Evolutionary conservation across 2,888 invertebrate species (phyloP).

Genomic region (Nomada ruficornis): DNA sequence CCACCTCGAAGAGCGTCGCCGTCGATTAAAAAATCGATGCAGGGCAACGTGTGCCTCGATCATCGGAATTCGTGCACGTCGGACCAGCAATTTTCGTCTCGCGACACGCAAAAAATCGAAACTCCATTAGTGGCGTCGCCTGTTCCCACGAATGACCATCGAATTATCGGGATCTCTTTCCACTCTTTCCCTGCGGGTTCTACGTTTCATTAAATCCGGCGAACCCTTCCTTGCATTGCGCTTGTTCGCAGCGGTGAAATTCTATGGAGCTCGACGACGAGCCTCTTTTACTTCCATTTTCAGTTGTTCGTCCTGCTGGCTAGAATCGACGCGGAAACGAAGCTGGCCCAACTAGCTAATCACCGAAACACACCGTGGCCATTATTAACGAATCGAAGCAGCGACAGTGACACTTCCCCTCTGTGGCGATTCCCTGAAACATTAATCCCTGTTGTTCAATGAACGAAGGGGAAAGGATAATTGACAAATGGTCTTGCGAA

Average conservation of each 20-base stretch:
- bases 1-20: neutral
- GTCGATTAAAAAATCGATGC: constrained; percentile 51
- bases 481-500: neutral
- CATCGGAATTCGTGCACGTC: neutral
- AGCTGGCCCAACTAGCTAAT: constrained; percentile 51
- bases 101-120: constrained; percentile 39
- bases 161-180: constrained; percentile 45
- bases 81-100: constrained; percentile 20
- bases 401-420: neutral
- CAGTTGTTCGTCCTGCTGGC: neutral
- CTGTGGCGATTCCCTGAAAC: constrained; percentile 30
- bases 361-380: constrained; percentile 36
- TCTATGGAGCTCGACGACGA: neutral
- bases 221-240: neutral
- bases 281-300: constrained; percentile 13
- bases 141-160: constrained; percentile 38
- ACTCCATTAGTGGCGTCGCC: constrained; percentile 31
- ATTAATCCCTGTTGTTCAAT: neutral
- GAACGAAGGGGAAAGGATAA: neutral
- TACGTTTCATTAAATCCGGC: constrained; percentile 44
- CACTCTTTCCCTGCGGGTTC: neutral
- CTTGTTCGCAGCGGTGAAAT: neutral
- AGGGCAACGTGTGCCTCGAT: constrained; percentile 1
- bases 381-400: constrained; percentile 47
- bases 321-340: constrained; percentile 1